These are phyloP conservation scores for Metalampra italica DNA, from an alignment of 2,888 invertebrate genomes.

Conservation along the genomic window DNA sequence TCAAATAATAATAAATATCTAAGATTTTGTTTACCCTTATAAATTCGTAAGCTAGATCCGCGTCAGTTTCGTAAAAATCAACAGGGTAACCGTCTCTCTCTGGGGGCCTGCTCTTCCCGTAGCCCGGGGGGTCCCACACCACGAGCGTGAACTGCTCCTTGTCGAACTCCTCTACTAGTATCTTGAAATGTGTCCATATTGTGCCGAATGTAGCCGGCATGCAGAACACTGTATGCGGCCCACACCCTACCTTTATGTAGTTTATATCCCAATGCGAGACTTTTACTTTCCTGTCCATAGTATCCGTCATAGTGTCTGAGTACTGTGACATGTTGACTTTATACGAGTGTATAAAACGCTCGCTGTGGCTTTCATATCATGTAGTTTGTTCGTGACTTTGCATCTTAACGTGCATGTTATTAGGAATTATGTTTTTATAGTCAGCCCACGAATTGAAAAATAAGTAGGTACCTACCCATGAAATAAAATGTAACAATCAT, in stretches of 20 bases:
- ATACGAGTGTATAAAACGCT: too few relatives aligned
- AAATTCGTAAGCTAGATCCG: conserved; percentile 82
- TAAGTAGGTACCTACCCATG: too few relatives aligned
- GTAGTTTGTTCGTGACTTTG: too few relatives aligned
- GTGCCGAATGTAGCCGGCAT: conserved; percentile 91
- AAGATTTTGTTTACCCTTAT: conserved; percentile 78
- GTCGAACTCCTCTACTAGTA: conserved; percentile 84
- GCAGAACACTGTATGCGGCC: conserved; percentile 80
- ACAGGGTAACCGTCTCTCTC: conserved; percentile 81
- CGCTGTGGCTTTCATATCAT: too few relatives aligned
- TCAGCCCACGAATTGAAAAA: too few relatives aligned
- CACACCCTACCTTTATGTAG: conserved; percentile 79
- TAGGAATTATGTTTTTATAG: too few relatives aligned
- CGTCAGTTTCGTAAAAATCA: conserved; percentile 87
- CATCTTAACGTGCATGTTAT: too few relatives aligned
- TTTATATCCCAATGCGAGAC: conserved; percentile 79
- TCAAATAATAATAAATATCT: too few relatives aligned
- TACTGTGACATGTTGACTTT: conserved; percentile 85
- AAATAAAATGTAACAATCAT: too few relatives aligned
- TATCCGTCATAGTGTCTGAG: conserved; percentile 87
- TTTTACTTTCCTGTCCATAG: conserved; percentile 81
- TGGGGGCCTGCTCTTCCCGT: conserved; percentile 90
- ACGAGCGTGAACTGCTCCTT: conserved; percentile 80
- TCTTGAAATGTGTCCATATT: conserved; percentile 89
- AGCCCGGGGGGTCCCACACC: conserved; percentile 93